Evolutionary conservation across 2,888 invertebrate genomes (phyloP), one percentile per base, ranked within the genome.

Genomic region (Lasioglossum calceatum): DNA sequence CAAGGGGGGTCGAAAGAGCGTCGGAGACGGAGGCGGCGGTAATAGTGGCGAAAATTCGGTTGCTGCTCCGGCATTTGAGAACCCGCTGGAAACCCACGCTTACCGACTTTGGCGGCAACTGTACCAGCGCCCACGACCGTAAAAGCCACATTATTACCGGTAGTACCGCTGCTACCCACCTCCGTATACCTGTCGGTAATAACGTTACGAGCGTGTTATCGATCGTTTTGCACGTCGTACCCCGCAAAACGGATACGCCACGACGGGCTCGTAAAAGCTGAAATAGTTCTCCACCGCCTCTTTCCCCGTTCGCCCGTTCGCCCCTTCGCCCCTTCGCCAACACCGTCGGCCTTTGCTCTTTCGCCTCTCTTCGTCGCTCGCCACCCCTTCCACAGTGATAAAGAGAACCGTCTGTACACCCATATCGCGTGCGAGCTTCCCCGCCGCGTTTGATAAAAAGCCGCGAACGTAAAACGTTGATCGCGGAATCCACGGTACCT

Each of bases 201-300:
- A 93, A 92, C 92, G 93, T 93, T 93, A 93, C 92, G 92, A 92
- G 91, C 90, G 84, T 92, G 92, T 92, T 93, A 93, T 93, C 94
- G 94, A 94, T 93, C 93, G 93, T 89, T 92, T 92, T 90, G 92
- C 92, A 92, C 92, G 90, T 92, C 92, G 92, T 92, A 92, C 89
- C 91, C 89, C 90, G 89, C 91, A 92, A 92, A 92, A 92, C 91
- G 92, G 92, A 92, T 91, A 92, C 90, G 89, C 91, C 88, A 88
- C 91, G 89, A 89, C 87, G 91, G 90, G 87, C 89, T 91, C 91
- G 91, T 91, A 91, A 91, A 91, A 91, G 91, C 91, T 87, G 86
- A 88, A 91, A 91, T 84, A 90, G 87, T 81, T 87, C 86, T 84
- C 84, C 61, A 36, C 77, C 86, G 75, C 81, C 74, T 39, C 70